Evolutionary conservation across 2,797 vertebrate genomes (phyloP), one percentile per base, ranked within the genome.

Genomic region (Lacerta agilis): DNA sequence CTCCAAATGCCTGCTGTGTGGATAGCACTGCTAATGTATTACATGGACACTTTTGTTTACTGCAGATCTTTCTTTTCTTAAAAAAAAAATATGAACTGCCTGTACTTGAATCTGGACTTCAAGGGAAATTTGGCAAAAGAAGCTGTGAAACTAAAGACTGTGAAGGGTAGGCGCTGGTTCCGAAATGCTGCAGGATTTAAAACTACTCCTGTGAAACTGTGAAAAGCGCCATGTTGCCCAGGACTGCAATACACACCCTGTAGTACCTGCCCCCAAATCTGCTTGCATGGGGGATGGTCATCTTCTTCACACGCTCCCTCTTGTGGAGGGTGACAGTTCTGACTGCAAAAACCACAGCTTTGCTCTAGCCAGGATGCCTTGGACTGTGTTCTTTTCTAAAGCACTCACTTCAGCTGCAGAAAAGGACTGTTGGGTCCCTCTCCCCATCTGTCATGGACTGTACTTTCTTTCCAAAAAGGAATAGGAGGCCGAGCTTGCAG

Each of bases 41-140:
- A 90, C 79, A 77, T 69, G 41, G 83, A 84, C 79, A 92, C 86
- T 90, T 87, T 0, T 80, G 3, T 79, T 90, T 41, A 76, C 91
- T 79, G 87, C 90, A 90, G 82, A 92, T 94, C 94, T 94, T 93
- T 94, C 94, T 94, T 93, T 93, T 93, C 93, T 55, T 1, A 58
- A 18, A 49, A 29, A 27, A 27, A 73, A 11, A 71, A 92, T n/a
- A 89, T 61, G 38, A 93, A 94, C 96, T 95, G 93, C 93, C 94
- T 93, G 92, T 95, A 96, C 96, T 96, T 96, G 96, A 96, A 95
- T 92, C 91, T 91, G 93, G 82, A 94, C 90, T 94, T 92, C 85
- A 85, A 94, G 93, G 94, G 95, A 87, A 93, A 91, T 93, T 67
- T 92, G 90, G 79, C 93, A 90, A 90, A 90, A 67, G 85, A 87